phyloP scores from a whole-genome alignment of 1,140 invertebrate genomes.

The Paraescarpia echinospica region DNA sequence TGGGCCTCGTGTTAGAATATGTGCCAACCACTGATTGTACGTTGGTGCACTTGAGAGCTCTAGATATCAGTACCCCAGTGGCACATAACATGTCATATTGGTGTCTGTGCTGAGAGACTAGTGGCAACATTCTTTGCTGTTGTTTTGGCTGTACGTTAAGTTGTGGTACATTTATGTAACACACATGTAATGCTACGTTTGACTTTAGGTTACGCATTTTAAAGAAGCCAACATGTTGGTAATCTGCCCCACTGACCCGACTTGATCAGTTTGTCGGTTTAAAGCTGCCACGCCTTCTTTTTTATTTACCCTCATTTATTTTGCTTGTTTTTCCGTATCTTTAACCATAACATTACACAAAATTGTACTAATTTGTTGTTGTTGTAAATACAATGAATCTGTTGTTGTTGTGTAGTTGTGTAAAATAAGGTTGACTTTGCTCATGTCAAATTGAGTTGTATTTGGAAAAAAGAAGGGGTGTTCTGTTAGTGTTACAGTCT shows the following conservation, averaged over 20 bases:
- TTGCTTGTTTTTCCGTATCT: background rate
- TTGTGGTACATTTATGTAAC: too few relatives aligned
- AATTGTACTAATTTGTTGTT: background rate
- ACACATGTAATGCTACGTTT: background rate
- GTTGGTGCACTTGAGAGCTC: background rate
- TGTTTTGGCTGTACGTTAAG: background rate
- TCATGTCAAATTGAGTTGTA: background rate
- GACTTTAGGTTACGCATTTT: background rate
- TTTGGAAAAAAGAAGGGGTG: background rate
- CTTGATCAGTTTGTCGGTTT: background rate
- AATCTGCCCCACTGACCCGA: background rate
- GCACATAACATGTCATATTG: background rate
- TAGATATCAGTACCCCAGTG: background rate
- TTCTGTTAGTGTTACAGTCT: background rate
- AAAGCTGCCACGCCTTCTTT: background rate
- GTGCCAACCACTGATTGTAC: background rate
- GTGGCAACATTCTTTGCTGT: background rate
- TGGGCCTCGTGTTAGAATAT: background rate
- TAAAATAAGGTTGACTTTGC: background rate
- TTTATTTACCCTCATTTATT: background rate
- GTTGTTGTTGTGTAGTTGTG: background rate
- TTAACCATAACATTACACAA: background rate
- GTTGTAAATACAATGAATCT: background rate
- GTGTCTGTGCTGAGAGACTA: background rate
- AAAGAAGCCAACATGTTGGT: background rate